Evolutionary conservation across 2,797 vertebrate species (phyloP), one percentile per base, ranked within the genome.

Genomic region (Aotus griseimembra): DNA sequence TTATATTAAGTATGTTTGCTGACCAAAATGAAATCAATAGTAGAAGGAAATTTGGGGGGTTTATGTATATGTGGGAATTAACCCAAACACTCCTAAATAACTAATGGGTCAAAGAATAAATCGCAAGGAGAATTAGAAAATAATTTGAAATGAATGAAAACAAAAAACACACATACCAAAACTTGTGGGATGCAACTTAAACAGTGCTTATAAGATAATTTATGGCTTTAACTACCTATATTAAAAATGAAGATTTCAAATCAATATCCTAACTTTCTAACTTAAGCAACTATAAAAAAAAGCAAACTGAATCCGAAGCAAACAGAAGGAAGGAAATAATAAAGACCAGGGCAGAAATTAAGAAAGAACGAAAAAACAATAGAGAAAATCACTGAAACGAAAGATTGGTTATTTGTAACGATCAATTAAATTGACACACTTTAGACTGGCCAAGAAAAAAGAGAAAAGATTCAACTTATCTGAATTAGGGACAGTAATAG

Each of bases 121-220:
- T 55, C 55, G 80, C 19, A 39, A 26, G 5, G 22, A 26, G 89
- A 48, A 72, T 75, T 61, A 80, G 77, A 95, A 80, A 93, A 36
- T 93, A 58, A 17, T 90, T 94, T 41, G 39, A 94, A 46, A 85
- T 88, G 61, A 88, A 90, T 90, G 33, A 94, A 88, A 95, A 46
- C 55, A 24, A 84, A 87, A 87, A 90, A 57, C 12, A 55, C 36
- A 79, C 7, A 75, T 41, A 58, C 8, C 5, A 14, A 92, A 52
- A 87, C 15, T 70, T 72, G 26, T 10, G n/a, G 81, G n/a, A 87
- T 70, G 7, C 4, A 91, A 12, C 13, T 75, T 67, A 76, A 72
- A 84, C 13, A 50, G 5, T 77, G 36, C 52, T 90, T 77, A 76
- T 28, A 36, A 90, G 52, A 15, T 79, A 30, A 70, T 94, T 44